Conservation (phyloP, 2,888 invertebrate genomes). For the Syrphus vitripennis region DNA sequence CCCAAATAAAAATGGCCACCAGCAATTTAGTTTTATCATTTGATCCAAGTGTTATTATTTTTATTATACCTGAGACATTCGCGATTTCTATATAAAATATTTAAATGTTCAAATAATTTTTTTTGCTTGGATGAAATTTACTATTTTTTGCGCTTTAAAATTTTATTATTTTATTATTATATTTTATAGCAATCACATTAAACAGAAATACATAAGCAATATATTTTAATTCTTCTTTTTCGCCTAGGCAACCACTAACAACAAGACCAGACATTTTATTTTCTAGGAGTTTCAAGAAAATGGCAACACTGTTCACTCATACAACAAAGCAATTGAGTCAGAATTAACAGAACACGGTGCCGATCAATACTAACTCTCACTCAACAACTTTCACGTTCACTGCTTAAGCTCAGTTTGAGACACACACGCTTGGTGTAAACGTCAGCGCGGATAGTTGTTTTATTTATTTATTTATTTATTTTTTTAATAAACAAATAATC, state of each 20-base stretch:
- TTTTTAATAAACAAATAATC: not conserved
- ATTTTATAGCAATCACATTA: too few species aligned
- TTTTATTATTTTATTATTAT: too few species aligned
- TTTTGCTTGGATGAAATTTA: too few species aligned
- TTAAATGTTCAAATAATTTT: too few species aligned
- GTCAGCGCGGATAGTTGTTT: slow-evolving; percentile 36
- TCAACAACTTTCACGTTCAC: slow-evolving; percentile 42
- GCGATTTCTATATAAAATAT: too few species aligned
- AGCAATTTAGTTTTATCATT: too few species aligned
- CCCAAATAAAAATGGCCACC: too few species aligned
- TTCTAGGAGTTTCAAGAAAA: not conserved
- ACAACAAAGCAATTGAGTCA: slow-evolving; percentile 39
- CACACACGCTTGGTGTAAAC: slow-evolving; percentile 44
- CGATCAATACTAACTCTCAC: slow-evolving; percentile 15
- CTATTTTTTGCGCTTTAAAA: too few species aligned
- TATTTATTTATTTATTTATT: not conserved
- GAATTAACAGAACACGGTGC: slow-evolving; percentile 27
- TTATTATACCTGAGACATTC: too few species aligned
- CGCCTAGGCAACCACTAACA: not conserved
- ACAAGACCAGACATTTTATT: not conserved
- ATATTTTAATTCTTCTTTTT: too few species aligned
- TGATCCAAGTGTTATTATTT: too few species aligned
- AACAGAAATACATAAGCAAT: too few species aligned
- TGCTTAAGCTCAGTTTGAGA: slow-evolving; percentile 56
- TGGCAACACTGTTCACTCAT: slow-evolving; percentile 48